Evolutionary conservation across 2,797 vertebrate genomes (phyloP), one percentile per base, ranked within the genome.

Genomic region (Notamacropus eugenii): DNA sequence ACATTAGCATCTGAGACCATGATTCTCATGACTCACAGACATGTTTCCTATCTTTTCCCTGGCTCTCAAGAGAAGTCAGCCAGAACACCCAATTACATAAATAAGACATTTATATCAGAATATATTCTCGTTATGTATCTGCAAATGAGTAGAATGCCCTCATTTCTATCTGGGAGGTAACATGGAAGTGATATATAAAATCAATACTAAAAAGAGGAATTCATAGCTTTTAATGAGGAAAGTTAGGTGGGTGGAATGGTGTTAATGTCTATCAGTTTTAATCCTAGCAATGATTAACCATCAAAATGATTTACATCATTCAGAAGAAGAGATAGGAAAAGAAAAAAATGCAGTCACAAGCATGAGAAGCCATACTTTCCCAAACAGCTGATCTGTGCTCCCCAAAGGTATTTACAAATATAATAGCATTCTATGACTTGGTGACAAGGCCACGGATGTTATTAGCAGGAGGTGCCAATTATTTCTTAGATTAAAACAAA

Each of bases 251-350:
- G 28, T 91, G 58, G 59, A 82, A 52, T 9, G 95, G 34, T 31
- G 19, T 91, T 97, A 93, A 92, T 92, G 95, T 82, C 94, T 29
- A 1, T 90, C 57, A 82, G 27, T 87, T 46, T 50, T 50, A 24
- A 87, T 50, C 10, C 50, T 27, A 87, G 40, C 22, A 12, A 50
- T 50, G 40, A 50, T 95, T 93, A 94, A 90, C 55, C 52, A 56
- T 90, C 82, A 92, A 50, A 93, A 92, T 97, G 22, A 93, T 91
- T 96, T 95, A 91, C 52, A 96, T 92, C 95, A 55, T 92, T 95
- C 22, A 11, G 19, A 50, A 87, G 74, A 87, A n/a, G n/a, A 40
- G 6, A 46, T 46, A 46, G 91, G 52, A 22, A 22, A 93, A 96
- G 55, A 92, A 27, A 96, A 40, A 91, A 94, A 13, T 74, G 8